Conservation (phyloP, 2,888 invertebrate species). For the Trichopoda pennipes region DNA sequence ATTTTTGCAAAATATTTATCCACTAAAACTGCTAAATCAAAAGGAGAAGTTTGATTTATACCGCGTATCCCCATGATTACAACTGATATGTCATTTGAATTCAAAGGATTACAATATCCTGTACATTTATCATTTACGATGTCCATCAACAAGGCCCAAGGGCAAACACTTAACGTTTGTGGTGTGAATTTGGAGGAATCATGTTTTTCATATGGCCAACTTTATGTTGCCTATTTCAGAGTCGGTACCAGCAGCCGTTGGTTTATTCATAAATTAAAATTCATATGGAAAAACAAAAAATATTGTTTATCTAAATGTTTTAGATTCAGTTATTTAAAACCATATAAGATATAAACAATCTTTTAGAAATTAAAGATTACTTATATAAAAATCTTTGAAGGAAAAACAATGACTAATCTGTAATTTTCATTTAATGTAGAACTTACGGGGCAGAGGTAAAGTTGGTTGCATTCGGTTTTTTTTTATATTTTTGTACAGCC, state of each 20-base stretch:
- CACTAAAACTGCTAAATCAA: background rate
- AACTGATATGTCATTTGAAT: background rate
- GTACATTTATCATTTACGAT: background rate
- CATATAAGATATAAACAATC: too few relatives aligned
- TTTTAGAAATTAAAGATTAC: too few relatives aligned
- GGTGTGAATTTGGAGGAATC: background rate
- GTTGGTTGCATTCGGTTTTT: too few relatives aligned
- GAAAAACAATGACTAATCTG: too few relatives aligned
- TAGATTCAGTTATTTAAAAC: too few relatives aligned
- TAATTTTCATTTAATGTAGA: too few relatives aligned
- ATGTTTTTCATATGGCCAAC: conserved; percentile 13
- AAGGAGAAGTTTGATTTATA: conserved; percentile 4
- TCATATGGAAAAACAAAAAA: conserved; percentile 12
- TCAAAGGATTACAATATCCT: conserved; percentile 1
- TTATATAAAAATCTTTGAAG: too few relatives aligned
- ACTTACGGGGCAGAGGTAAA: too few relatives aligned
- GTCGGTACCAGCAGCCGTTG: conserved; percentile 8
- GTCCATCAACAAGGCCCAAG: conserved; percentile 11
- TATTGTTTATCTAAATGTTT: background rate
- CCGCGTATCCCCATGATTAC: conserved; percentile 1
- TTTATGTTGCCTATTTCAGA: conserved; percentile 6
- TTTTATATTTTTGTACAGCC: too few relatives aligned
- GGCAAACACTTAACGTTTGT: conserved; percentile 13
- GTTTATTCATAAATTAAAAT: conserved; percentile 6
- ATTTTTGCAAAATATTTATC: conserved; percentile 37